Base-by-base conservation (phyloP, 2,113 vertebrate genomes). In the Austrofundulus limnaeus region DNA sequence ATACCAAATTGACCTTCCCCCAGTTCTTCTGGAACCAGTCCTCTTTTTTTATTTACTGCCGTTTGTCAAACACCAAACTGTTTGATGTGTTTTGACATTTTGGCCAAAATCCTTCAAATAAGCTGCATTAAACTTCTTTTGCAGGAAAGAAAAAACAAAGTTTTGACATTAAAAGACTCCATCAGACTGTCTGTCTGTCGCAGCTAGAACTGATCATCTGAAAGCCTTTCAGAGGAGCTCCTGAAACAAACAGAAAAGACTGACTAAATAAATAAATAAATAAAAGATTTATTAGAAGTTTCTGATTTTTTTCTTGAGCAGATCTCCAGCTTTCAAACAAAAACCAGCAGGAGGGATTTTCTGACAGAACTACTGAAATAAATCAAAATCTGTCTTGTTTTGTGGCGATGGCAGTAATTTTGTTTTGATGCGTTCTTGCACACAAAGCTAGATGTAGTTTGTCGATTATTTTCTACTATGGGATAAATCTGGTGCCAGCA, bases 241-340 rank as follows among this genome's bases (percentile, higher is more conserved):
- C n/a, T 1, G 0, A 41, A 61, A 61, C 42, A 53, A 4, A 13
- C 34, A 52, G 58, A 53, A 49, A 31, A 24, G n/a, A n/a, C n/a
- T n/a, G n/a, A n/a, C n/a, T 50, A 50, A 72, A 28, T 47, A 31
- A 23, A 57, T 38, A 17, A 2, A 47, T 17, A 42, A 56, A 28
- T 55, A 52, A 20, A 5, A 47, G 20, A 19, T 14, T 60, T 24
- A 41, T 23, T 64, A 37, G 16, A 24, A 51, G 10, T 9, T 14
- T 57, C n/a, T n/a, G 43, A 69, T 46, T 34, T 1, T 67, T 47
- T 59, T 54, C 24, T 17, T 70, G 54, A 25, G 9, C 50, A 23
- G 47, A 31, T 31, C 58, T 55, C 10, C 43, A 21, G 2, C 41
- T 14, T 54, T 34, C 2, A 16, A 4, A 50, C 50, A 28, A 11